Evolutionary conservation across 2,888 invertebrate genomes (phyloP), one percentile per base, ranked within the genome.

Genomic region (Griposia aprilina): DNA sequence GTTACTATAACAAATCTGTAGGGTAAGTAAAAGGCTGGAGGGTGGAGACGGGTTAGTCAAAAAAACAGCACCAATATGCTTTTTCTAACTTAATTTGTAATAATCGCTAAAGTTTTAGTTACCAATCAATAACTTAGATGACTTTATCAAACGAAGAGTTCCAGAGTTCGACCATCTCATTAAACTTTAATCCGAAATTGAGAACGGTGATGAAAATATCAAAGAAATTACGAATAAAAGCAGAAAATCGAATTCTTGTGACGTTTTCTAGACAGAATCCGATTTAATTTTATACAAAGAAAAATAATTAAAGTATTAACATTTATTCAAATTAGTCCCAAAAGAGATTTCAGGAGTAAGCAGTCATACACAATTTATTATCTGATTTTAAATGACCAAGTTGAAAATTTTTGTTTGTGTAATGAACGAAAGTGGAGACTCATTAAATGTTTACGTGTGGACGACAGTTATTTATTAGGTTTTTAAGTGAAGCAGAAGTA

Each of bases 371-470:
- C 67, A 59, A 57, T 73, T 73, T 73, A 17, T 62, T 30, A 52
- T 55, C n/a, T 36, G 62, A 74, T 76, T 84, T 76, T 26, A 63
- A 66, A 73, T 74, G 48, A 10, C 41, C 57, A 48, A 63, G n/a
- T 70, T 57, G 36, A 59, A n/a, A 5, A 65, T 65, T 74, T 62
- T 59, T 26, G 57, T 70, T 59, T n/a, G 1, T 68, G 10, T 74
- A 57, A 57, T 26, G 48, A 50, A 59, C 59, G 20, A 69, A 66
- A 66, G 48, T 60, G 17, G n/a, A 65, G 26, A 76, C 55, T 88
- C 90, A 91, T 91, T 90, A 89, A 84, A 84, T 84, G 85, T 89
- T 91, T 88, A 90, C 87, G 86, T 89, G 79, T 81, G 85, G 78
- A 82, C 85, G 83, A 88, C 88, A 76, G 79, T 83, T 86, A 91